Conservation (phyloP, 2,113 vertebrate genomes). For the Callopanchax toddi region DNA sequence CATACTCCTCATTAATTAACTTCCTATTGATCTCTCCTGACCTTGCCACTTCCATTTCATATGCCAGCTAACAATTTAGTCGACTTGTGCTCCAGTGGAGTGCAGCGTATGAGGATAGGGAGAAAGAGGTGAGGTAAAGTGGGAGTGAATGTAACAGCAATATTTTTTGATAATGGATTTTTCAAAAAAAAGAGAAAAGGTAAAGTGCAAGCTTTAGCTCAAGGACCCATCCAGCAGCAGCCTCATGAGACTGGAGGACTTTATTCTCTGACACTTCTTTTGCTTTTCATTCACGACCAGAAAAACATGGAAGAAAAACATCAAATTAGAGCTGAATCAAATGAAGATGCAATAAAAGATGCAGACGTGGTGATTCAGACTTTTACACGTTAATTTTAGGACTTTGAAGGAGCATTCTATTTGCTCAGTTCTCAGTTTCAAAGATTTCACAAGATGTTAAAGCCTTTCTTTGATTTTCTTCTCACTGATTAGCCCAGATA, state of each 20-base stretch:
- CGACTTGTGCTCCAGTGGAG: conserved; percentile 34
- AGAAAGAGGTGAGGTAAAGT: conserved; percentile 35
- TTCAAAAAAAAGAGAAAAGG: conserved; percentile 7
- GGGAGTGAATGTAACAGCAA: conserved; percentile 29
- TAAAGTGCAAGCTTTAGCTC: conserved; percentile 36
- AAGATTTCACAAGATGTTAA: too few relatives aligned
- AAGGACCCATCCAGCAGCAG: conserved; percentile 34
- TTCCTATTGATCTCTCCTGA: conserved; percentile 75
- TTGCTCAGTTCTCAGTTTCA: too few relatives aligned
- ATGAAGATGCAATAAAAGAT: too few relatives aligned
- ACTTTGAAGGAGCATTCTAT: background rate
- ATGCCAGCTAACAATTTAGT: conserved; percentile 48
- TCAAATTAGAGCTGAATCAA: too few relatives aligned
- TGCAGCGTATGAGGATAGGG: background rate
- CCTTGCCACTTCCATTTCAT: conserved; percentile 68
- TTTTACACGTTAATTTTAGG: too few relatives aligned
- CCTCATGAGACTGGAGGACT: conserved; percentile 19
- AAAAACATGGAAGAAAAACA: too few relatives aligned
- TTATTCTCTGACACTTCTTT: conserved; percentile 7
- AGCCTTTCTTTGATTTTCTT: too few relatives aligned
- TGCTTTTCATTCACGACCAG: background rate
- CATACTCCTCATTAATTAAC: conserved; percentile 81
- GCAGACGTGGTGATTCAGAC: too few relatives aligned
- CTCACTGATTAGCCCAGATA: too few relatives aligned
- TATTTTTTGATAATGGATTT: conserved; percentile 41